Evolutionary conservation across 1,140 invertebrate genomes (phyloP), one percentile per base, ranked within the genome.

Genomic region (Colletes gigas): DNA sequence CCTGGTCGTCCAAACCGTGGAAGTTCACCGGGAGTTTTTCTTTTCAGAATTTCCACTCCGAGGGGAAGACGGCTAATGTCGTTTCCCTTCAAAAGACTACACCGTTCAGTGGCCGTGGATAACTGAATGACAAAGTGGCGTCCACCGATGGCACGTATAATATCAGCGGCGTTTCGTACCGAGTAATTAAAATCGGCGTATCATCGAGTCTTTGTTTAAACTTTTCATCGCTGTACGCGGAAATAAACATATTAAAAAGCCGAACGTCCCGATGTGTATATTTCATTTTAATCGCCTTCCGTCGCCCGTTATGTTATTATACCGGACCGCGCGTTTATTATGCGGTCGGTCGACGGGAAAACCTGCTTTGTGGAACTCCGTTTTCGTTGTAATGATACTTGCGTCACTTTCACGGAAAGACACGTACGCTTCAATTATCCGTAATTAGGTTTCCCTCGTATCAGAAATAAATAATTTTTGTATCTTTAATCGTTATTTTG

Each of bases 1-100:
- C 21, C n/a, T 15, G 4, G 15, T 17, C 12, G 19, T 47, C 52
- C 12, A 15, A 50, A 60, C 44, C 30, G 14, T 5, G 4, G 14
- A 12, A 15, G 39, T 2, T 14, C 15, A n/a, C 2, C 10, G 1
- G 15, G 5, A 39, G 15, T 54, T 15, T 17, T 21, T 39, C 47
- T 59, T 62, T 50, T 19, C 47, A 5, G 55, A 21, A 72, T 52
- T 14, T 63, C 50, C 19, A 14, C 9, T 44, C 1, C 4, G 9
- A 4, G 19, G 21, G 21, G 41, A 63, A 72, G 19, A 4, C 60
- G 59, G 69, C 52, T 72, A 78, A 72, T 65, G 69, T 50, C 47
- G 68, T 65, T 78, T 55, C 17, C 50, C 60, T 65, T 72, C 60
- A 72, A 72, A 78, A 72, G 76, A 47, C 76, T 63, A 69, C 76